phyloP scores from a whole-genome alignment of 2,888 invertebrate genomes.

The Quadroppia sp. region DNA sequence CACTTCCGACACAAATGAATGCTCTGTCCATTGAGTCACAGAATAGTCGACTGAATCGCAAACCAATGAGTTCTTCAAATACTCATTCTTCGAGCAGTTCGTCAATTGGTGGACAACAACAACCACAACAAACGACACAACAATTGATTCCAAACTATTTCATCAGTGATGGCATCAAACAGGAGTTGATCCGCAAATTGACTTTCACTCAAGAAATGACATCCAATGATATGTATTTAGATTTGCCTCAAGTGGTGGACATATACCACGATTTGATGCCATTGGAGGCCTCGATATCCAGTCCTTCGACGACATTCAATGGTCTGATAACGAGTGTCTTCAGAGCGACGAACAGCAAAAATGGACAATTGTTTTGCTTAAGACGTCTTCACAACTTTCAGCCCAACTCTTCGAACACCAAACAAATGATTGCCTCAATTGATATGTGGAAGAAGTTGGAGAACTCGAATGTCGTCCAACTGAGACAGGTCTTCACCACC shows the following conservation, averaged over 20 bases:
- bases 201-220: constrained; percentile 32
- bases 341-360: constrained; percentile 82
- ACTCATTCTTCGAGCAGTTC: constrained; percentile 3
- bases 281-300: constrained; percentile 61
- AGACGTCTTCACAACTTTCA: constrained; percentile 72
- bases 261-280: constrained; percentile 83
- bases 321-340: constrained; percentile 77
- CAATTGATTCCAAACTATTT: constrained; percentile 31
- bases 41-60: neutral
- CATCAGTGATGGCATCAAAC: constrained; percentile 34
- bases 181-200: constrained; percentile 36
- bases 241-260: constrained; percentile 81
- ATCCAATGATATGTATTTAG: constrained; percentile 51
- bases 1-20: neutral
- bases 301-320: constrained; percentile 64
- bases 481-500: constrained; percentile 88
- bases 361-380: constrained; percentile 76
- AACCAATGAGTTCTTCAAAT: neutral
- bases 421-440: constrained; percentile 70
- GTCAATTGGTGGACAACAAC: constrained; percentile 26
- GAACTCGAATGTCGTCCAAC: constrained; percentile 88
- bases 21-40: constrained; percentile 15
- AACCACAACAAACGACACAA: constrained; percentile 40
- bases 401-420: constrained; percentile 62
- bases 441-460: constrained; percentile 93